Evolutionary conservation across 2,888 invertebrate species (phyloP), one percentile per base, ranked within the genome.

Genomic region (Glyphotaelius pellucidus): DNA sequence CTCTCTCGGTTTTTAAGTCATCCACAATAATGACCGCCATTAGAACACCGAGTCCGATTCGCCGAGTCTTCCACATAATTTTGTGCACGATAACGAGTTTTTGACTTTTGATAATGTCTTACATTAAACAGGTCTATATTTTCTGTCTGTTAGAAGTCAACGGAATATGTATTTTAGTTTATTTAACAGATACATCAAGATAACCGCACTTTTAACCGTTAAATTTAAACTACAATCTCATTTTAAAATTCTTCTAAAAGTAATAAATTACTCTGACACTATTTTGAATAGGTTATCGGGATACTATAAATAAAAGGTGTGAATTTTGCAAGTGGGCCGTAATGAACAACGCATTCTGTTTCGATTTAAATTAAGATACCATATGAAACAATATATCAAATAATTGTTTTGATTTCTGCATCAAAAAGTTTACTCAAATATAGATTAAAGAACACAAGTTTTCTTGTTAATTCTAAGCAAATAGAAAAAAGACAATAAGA

Each of bases 121-220:
- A 67, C 9, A 67, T 67, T 67, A 67, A 67, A 67, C 67, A n/a
- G 9, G 67, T 67, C 67, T 67, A n/a, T 25, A 25, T 67, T 67
- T 67, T 31, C 25, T 83, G 35, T 83, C 83, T 83, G 35, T 83
- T 35, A 32, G 12, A 38, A 83, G 35, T 83, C 83, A 35, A 35
- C 35, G 35, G 83, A 83, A 83, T 32, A 25, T 83, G 2, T 38
- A 83, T 32, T 35, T 83, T 5, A 35, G 83, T 83, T 19, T 35
- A 83, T 32, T 83, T 83, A 83, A 83, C 32, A n/a, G n/a, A 83
- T 83, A 35, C 83, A 32, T 42, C 86, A 42, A 38, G 38, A 42
- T 83, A 83, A 86, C 86, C 86, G 86, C 47, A 47, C 47, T 86
- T 42, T 86, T 86, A 47, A 86, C 86, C 12, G 86, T 86, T 42